These are phyloP conservation scores for Litoditis marina DNA, from an alignment of 2,888 invertebrate genomes.

Conservation along the genomic window DNA sequence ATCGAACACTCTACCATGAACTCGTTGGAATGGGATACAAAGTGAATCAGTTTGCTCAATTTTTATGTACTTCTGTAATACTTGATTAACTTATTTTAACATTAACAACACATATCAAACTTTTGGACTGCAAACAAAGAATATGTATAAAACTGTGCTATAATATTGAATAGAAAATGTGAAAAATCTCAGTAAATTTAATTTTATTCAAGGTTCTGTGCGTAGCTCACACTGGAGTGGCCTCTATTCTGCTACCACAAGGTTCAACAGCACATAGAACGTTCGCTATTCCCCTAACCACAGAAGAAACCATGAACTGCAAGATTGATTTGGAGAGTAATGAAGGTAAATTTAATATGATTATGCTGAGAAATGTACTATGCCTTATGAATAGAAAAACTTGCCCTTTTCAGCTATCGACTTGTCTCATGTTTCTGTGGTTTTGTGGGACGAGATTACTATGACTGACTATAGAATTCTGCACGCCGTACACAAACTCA, in stretches of 20 bases:
- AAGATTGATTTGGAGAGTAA: not conserved
- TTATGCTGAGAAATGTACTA: no score
- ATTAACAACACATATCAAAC: no score
- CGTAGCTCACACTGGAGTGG: conserved; percentile 18
- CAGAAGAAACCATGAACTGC: not conserved
- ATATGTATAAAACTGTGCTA: no score
- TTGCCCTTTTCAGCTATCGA: not conserved
- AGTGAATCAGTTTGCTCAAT: no score
- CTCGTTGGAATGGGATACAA: not conserved
- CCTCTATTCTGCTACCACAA: not conserved
- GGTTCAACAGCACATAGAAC: conserved; percentile 8
- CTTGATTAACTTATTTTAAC: no score
- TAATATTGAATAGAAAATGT: no score
- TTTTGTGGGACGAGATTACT: conserved; percentile 10
- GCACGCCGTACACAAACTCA: not conserved
- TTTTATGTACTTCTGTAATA: no score
- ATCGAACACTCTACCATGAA: conserved; percentile 6
- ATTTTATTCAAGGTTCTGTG: not conserved
- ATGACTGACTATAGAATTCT: conserved; percentile 14
- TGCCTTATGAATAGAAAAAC: no score
- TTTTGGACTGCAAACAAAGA: no score
- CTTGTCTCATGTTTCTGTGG: not conserved
- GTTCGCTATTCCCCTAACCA: conserved; percentile 7
- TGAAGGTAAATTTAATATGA: no score
- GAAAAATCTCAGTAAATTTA: not conserved